Conservation (phyloP, 2,888 invertebrate genomes). For the Eupithecia vulgata region DNA sequence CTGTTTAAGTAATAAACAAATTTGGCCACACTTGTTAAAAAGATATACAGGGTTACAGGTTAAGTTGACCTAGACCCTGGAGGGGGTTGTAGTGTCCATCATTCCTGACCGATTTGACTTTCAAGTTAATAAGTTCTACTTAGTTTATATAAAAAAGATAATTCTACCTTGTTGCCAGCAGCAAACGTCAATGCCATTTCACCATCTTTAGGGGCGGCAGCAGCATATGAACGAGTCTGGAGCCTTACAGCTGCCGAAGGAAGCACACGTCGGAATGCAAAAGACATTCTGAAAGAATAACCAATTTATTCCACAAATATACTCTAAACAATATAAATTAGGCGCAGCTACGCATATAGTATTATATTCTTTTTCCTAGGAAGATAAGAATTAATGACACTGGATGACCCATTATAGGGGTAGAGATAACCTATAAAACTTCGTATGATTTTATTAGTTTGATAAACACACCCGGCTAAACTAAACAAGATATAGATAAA, state of each 20-base stretch:
- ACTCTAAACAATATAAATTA: background rate
- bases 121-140: too few species aligned
- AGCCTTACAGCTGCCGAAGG: slow-evolving; percentile 73
- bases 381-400: background rate
- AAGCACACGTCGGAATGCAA: slow-evolving; percentile 78
- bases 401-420: background rate
- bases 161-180: slow-evolving; percentile 91
- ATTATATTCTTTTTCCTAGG: background rate
- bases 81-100: too few species aligned
- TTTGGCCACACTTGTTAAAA: too few species aligned
- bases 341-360: background rate
- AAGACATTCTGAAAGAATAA: slow-evolving; percentile 75
- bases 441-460: background rate
- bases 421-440: background rate
- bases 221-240: slow-evolving; percentile 88
- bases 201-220: slow-evolving; percentile 72
- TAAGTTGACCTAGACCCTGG: too few species aligned
- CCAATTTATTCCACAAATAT: background rate
- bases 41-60: too few species aligned
- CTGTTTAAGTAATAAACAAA: too few species aligned
- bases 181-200: slow-evolving; percentile 96
- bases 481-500: background rate
- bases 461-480: background rate
- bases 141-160: background rate
- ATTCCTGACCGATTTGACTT: too few species aligned